Conservation (phyloP, 2,797 vertebrate species). For the Hephaestus fuliginosus region DNA sequence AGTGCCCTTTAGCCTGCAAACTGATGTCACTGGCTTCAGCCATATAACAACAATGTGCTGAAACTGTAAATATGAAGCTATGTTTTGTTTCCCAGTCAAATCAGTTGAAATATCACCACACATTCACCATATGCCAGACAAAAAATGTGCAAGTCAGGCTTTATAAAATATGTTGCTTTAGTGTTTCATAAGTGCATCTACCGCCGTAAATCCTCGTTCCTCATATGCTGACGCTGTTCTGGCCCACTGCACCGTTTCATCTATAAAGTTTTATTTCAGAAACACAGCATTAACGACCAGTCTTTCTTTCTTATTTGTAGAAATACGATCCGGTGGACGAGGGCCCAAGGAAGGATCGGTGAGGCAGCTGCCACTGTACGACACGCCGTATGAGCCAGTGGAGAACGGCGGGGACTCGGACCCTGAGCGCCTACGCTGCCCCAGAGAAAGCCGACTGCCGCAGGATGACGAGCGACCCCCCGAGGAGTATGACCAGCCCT, state of each 20-base stretch:
- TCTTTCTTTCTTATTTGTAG: conserved; percentile 75
- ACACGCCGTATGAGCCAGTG: conserved; percentile 94
- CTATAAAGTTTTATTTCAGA: conserved; percentile 23
- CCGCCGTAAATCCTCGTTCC: conserved; percentile 29
- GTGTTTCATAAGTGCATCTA: conserved; percentile 17
- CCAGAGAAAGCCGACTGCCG: conserved; percentile 93
- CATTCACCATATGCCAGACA: background rate
- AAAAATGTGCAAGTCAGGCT: conserved; percentile 18
- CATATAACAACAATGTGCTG: conserved; percentile 1
- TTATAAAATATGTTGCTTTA: conserved; percentile 14
- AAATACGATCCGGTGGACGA: conserved; percentile 90
- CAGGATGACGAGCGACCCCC: conserved; percentile 96
- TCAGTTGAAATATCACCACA: conserved; percentile 5
- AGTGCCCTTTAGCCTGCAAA: conserved; percentile 7
- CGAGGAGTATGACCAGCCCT: conserved; percentile 98
- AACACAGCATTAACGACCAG: conserved; percentile 19
- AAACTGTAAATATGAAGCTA: conserved; percentile 17
- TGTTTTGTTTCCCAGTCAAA: conserved; percentile 10
- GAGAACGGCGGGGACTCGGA: conserved; percentile 89
- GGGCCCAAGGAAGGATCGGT: conserved; percentile 87
- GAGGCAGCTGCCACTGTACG: conserved; percentile 92
- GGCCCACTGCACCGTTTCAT: background rate
- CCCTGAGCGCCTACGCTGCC: conserved; percentile 81
- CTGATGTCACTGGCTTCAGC: conserved; percentile 6
- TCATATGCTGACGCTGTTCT: conserved; percentile 4